Percentiles rank a stretch among this genome's conserved stretches.
These are phyloP conservation scores for Dicrostonyx torquatus DNA, from an alignment of 2,797 vertebrate species.

Conservation along the genomic window DNA sequence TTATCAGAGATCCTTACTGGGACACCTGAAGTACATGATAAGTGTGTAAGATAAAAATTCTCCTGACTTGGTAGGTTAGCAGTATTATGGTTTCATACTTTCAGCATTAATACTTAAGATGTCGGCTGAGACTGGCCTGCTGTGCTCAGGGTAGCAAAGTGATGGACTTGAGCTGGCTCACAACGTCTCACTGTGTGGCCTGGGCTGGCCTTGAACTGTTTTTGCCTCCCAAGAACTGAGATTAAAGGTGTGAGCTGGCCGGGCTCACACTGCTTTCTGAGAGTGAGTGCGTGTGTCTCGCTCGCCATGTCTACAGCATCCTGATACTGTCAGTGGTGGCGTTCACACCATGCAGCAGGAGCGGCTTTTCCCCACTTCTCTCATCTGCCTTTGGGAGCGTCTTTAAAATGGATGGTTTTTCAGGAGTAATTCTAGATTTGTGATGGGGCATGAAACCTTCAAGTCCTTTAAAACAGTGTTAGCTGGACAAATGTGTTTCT, in stretches of 20 bases:
- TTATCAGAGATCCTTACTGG: slow-evolving; percentile 42
- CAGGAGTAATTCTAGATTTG: slow-evolving; percentile 18
- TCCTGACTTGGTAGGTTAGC: slow-evolving; percentile 8
- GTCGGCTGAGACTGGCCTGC: not conserved
- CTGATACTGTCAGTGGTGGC: not conserved
- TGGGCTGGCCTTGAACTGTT: not conserved
- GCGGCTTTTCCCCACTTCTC: not conserved
- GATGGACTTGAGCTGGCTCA: not conserved
- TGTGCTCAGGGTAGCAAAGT: not conserved
- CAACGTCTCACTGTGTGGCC: not conserved
- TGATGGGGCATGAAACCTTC: not conserved
- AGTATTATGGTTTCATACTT: not conserved
- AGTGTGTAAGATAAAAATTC: not conserved
- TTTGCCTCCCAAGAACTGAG: not conserved
- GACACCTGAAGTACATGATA: slow-evolving; percentile 23
- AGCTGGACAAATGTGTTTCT: slow-evolving; percentile 20
- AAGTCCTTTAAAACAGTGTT: slow-evolving; percentile 3
- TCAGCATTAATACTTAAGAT: slow-evolving; percentile 5
- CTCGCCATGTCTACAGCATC: not conserved
- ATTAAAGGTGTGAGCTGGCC: not conserved
- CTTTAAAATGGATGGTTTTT: slow-evolving; percentile 10
- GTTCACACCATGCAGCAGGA: not conserved
- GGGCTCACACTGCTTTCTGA: not conserved
- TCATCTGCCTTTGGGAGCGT: not conserved
- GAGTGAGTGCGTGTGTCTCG: not conserved